phyloP scores from a whole-genome alignment of 2,113 vertebrate species.

The Anolis carolinensis region DNA sequence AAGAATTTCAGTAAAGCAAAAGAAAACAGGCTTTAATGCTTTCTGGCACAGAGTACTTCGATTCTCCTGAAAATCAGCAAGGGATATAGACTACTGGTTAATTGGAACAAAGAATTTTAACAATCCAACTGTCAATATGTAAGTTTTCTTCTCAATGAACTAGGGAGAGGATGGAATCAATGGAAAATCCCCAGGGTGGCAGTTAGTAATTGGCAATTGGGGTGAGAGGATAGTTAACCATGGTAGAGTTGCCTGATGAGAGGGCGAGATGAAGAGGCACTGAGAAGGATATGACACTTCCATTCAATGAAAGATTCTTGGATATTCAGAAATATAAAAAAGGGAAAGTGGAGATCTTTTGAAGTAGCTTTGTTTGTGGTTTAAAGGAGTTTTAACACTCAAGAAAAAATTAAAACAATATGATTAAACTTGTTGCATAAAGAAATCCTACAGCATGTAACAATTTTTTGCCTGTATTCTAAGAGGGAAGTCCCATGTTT shows the following conservation, averaged over 20 bases:
- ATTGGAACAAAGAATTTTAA: slow-evolving; percentile 15
- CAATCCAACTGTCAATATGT: slow-evolving; percentile 2
- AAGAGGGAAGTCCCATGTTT: no score
- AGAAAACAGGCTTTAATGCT: background rate
- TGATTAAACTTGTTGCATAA: background rate
- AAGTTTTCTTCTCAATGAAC: slow-evolving; percentile 15
- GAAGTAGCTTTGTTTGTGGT: background rate
- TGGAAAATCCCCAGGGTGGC: background rate
- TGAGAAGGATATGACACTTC: background rate
- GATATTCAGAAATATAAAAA: background rate
- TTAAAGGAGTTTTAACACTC: background rate
- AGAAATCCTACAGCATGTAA: background rate
- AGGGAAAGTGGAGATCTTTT: background rate
- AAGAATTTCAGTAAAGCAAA: background rate
- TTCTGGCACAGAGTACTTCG: background rate
- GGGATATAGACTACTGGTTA: slow-evolving; percentile 1
- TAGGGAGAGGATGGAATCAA: background rate
- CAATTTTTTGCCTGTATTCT: background rate
- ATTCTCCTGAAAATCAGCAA: background rate
- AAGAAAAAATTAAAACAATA: background rate
- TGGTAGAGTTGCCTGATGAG: background rate
- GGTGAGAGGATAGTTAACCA: background rate
- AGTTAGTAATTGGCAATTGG: slow-evolving; percentile 21
- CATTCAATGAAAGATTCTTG: background rate
- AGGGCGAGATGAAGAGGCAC: background rate